Percentiles rank a stretch among this genome's conserved stretches.
phyloP scores from a whole-genome alignment of 2,113 vertebrate genomes.

The Gymnorhina tibicen region DNA sequence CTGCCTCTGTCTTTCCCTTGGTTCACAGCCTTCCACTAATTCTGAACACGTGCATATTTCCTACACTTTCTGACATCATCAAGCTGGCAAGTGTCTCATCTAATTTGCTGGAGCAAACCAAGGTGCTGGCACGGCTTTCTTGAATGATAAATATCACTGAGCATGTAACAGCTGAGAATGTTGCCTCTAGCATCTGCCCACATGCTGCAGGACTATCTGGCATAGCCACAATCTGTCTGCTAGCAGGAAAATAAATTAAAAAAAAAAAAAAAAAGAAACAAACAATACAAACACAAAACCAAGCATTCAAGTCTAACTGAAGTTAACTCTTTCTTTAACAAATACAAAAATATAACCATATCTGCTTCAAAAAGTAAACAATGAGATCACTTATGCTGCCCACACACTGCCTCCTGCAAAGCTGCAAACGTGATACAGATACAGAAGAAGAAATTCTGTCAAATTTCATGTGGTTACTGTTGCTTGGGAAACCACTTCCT shows the following conservation, averaged over 20 bases:
- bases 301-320: background rate
- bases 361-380: background rate
- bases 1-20: background rate
- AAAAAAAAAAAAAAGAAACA: background rate
- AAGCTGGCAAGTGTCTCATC: constrained; percentile 30
- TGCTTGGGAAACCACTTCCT: constrained; percentile 65
- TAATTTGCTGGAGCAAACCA: background rate
- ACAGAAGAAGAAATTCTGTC: constrained; percentile 24
- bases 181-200: constrained; percentile 49
- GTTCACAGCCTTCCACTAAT: background rate
- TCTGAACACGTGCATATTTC: background rate
- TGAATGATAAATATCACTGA: constrained; percentile 13
- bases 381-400: background rate
- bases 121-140: background rate
- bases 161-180: constrained; percentile 18
- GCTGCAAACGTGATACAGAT: background rate
- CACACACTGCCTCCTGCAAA: background rate
- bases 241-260: background rate
- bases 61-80: background rate
- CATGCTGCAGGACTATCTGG: constrained; percentile 31
- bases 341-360: background rate
- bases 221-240: background rate
- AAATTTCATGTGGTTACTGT: constrained; percentile 53
- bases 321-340: background rate
- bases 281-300: background rate